Percentiles rank a stretch among this genome's conserved stretches.
These are phyloP conservation scores for Lepeophtheirus salmonis DNA, from an alignment of 1,140 invertebrate species.

Conservation along the genomic window DNA sequence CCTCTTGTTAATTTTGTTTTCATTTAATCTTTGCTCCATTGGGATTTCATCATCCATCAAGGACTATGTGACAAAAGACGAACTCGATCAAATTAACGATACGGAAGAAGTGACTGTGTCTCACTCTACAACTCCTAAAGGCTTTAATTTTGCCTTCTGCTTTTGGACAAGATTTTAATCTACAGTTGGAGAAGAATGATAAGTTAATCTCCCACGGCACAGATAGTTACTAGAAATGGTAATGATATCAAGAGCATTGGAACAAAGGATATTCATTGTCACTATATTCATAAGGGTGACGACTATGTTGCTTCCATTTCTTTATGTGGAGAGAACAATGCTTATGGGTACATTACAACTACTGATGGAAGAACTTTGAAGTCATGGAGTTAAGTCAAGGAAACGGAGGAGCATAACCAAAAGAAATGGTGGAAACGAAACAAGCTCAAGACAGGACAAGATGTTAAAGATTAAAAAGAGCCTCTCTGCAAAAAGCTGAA, in stretches of 20 bases:
- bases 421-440: background rate
- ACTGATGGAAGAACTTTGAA: background rate
- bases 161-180: background rate
- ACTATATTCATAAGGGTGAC: background rate
- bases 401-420: background rate
- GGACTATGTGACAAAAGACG: background rate
- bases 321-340: background rate
- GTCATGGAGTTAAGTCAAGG: background rate
- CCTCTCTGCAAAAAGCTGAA: background rate
- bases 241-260: background rate
- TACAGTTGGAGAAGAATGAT: background rate
- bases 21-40: too few relatives aligned
- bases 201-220: background rate
- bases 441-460: background rate
- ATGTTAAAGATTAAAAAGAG: background rate
- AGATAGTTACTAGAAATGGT: background rate
- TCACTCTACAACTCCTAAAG: background rate
- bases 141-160: background rate
- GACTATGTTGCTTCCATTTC: background rate
- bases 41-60: background rate
- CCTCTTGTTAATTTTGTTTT: too few relatives aligned
- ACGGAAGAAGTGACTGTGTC: background rate
- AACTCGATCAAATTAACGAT: background rate
- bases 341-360: background rate
- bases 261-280: background rate